Evolutionary conservation across 2,797 vertebrate genomes (phyloP).

Genomic region (Poecilia velifera): DNA sequence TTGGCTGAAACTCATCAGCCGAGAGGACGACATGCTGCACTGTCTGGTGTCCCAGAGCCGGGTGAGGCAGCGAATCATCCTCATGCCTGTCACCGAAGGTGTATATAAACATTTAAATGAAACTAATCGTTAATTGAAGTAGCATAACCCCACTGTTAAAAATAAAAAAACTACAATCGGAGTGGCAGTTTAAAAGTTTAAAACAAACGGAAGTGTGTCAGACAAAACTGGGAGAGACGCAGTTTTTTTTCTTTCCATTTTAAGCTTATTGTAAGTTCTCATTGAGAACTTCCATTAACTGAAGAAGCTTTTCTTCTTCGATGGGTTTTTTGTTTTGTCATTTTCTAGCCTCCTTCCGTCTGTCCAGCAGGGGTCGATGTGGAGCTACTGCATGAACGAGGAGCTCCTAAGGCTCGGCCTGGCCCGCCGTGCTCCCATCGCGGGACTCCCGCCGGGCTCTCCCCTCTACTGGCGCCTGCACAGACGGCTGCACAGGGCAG

Average conservation of each 20-base stretch:
- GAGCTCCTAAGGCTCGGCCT: conserved; percentile 88
- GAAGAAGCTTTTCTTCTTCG: neutral
- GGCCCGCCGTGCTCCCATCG: conserved; percentile 83
- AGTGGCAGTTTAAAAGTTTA: neutral
- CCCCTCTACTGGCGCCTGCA: conserved; percentile 87
- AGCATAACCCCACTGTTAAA: neutral
- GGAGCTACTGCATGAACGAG: conserved; percentile 86
- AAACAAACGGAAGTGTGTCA: neutral
- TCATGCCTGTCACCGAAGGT: too few species aligned
- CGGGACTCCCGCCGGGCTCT: conserved; percentile 81
- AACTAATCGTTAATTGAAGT: neutral
- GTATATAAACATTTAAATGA: neutral
- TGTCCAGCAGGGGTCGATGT: conserved; percentile 80
- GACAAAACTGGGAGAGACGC: neutral
- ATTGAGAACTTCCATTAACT: too few species aligned
- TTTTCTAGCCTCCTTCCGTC: neutral
- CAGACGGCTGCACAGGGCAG: conserved; percentile 87
- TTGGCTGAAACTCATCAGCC: conserved; percentile 91
- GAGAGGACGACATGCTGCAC: conserved; percentile 82
- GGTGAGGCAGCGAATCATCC: conserved; percentile 51
- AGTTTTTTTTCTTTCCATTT: neutral
- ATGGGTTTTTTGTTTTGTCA: neutral
- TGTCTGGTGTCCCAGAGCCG: conserved; percentile 84
- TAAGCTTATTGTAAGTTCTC: neutral
- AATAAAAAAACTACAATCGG: neutral